Base-by-base conservation (phyloP, 2,888 invertebrate species). In the Pseudanteris insignis region DNA sequence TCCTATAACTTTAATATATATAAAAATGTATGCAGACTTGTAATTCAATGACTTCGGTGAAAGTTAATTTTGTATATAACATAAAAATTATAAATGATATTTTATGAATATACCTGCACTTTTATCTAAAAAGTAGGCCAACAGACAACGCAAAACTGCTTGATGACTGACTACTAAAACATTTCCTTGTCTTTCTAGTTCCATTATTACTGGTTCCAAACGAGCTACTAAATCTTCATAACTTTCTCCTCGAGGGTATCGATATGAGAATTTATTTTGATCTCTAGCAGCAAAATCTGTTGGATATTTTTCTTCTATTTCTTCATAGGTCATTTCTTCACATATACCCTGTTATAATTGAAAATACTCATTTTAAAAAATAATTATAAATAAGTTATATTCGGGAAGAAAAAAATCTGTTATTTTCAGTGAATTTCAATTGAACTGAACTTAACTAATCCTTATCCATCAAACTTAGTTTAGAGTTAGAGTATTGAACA, bases 281-380 rank as follows among this genome's bases (percentile, higher is more conserved):
- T 99, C 98, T 46, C 99, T 86, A 9, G 95, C 90, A 64, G 91
- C 90, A 82, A 99, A 99, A 79, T 99, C 99, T 24, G 92, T 91
- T 0, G 99, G 99, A 81, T 91, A 96, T 71, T 92, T 91, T 46
- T 87, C 87, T 66, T 92, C 90, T 68, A 99, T 99, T 81, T 98
- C 96, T 69, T 95, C 93, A 76, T 99, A 99, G 0, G 97, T 97
- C 93, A 99, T 94, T 81, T 97, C 97, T 81, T 99, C 99, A 79
- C 99, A 99, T 69, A 96, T 96, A 44, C 99, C 99, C 94, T 95
- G 81, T 40, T 7, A 21, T 3, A 7, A 21, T 10, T 37, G 28
- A 33, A 5, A 4, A 18, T 3, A 30, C 7, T 7, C 5, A 25
- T 37, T 25, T 11, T n/a, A 26, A n/a, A n/a, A n/a, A n/a, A n/a